Percentiles rank a stretch among this genome's conserved stretches.
These are phyloP conservation scores for Balanococcus diminutus DNA, from an alignment of 2,888 invertebrate species.

Conservation along the genomic window DNA sequence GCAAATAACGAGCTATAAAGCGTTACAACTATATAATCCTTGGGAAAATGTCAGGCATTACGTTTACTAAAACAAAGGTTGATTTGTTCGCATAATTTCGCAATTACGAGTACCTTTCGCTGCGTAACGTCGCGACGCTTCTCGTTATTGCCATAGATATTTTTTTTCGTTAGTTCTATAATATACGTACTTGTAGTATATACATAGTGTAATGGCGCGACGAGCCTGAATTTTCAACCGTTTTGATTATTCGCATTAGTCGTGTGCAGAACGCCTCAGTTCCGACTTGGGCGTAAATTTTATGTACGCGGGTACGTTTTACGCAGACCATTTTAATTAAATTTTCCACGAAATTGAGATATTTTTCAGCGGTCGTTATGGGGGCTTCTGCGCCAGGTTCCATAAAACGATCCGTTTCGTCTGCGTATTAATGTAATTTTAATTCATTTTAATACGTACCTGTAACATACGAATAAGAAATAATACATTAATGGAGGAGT, in stretches of 20 bases:
- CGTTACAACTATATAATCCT: conserved; percentile 34
- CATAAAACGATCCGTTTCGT: not conserved
- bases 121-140: too few species aligned
- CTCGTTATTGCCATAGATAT: not conserved
- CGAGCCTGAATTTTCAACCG: not conserved
- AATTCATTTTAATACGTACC: conserved; percentile 10
- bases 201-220: not conserved
- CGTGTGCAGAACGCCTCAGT: not conserved
- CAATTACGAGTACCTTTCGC: conserved; percentile 29
- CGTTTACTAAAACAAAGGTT: conserved; percentile 14
- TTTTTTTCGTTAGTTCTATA: not conserved
- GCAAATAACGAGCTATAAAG: conserved; percentile 35
- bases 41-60: conserved; percentile 32
- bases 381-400: not conserved
- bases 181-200: not conserved
- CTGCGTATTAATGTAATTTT: not conserved
- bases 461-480: not conserved
- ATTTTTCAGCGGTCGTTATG: not conserved
- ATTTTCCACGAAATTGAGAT: conserved; percentile 11
- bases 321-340: conserved; percentile 7
- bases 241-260: not conserved
- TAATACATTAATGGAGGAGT: not conserved
- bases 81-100: conserved; percentile 40
- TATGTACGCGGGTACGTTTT: not conserved
- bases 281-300: not conserved